A percentile compares a stretch with the other conserved stretches of the same genome.
Conservation (phyloP, 2,888 invertebrate species). For the Caenorhabditis macrosperma region DNA sequence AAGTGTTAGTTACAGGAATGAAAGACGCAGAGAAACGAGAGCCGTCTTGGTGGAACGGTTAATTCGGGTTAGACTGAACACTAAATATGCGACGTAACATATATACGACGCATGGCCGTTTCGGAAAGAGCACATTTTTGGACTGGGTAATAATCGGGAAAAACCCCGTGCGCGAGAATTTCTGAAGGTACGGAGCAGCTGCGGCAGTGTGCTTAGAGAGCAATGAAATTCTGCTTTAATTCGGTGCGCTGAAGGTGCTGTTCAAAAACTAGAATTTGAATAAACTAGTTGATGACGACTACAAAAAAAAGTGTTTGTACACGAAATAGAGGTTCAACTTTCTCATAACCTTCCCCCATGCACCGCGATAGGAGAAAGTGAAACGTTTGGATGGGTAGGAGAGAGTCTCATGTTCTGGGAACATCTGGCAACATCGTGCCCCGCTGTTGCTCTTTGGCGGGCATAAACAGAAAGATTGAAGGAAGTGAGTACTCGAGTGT, state of each 20-base stretch:
- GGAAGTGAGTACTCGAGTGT: conserved; percentile 4
- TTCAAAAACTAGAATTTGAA: conserved; percentile 14
- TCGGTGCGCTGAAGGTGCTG: too few species aligned
- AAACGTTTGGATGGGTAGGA: conserved; percentile 17
- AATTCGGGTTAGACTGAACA: neutral
- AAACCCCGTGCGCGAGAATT: conserved; percentile 25
- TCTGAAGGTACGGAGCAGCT: conserved; percentile 38
- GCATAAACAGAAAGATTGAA: conserved; percentile 34
- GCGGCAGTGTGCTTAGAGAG: neutral
- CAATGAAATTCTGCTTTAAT: neutral
- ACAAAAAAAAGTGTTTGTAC: neutral
- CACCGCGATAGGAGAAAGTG: conserved; percentile 45
- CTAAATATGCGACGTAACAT: neutral
- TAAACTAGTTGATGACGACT: neutral
- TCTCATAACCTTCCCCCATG: conserved; percentile 31
- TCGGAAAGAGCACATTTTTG: conserved; percentile 13
- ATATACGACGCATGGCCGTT: neutral
- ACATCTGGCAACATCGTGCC: conserved; percentile 44
- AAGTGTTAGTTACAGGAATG: neutral
- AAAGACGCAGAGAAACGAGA: conserved; percentile 1
- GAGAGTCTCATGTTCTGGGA: neutral
- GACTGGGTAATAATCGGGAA: neutral
- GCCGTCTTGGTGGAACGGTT: neutral
- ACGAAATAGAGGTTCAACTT: conserved; percentile 20
- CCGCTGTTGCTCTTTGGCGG: conserved; percentile 17